phyloP scores from a whole-genome alignment of 53 echinoderm and acorn worm genomes.

The Arbacia lixula region DNA sequence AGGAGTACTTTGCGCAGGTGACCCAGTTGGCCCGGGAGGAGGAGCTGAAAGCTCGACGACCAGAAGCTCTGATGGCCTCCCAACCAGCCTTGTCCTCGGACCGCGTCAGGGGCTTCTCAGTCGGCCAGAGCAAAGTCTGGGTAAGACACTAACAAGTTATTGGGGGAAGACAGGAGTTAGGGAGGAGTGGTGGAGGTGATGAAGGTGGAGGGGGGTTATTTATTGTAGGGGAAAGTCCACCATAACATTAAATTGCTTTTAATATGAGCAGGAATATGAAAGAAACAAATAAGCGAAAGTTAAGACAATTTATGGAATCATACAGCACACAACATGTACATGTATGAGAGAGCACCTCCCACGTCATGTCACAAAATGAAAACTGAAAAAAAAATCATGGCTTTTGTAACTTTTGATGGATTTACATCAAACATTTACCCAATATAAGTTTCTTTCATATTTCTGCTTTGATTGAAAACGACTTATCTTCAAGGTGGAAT shows the following conservation, averaged over 20 bases:
- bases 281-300: neutral
- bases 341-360: too few relatives aligned
- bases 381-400: too few relatives aligned
- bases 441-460: too few relatives aligned
- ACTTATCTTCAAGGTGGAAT: too few relatives aligned
- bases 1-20: conserved; percentile 88
- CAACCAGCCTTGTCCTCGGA: conserved; percentile 71
- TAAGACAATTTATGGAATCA: too few relatives aligned
- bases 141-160: conserved; percentile 43
- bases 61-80: conserved; percentile 68
- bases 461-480: too few relatives aligned
- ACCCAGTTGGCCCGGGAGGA: conserved; percentile 64
- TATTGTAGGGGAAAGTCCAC: too few relatives aligned
- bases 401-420: too few relatives aligned
- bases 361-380: too few relatives aligned
- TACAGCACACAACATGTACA: too few relatives aligned
- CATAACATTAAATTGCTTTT: too few relatives aligned
- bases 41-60: conserved; percentile 44
- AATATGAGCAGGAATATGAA: neutral
- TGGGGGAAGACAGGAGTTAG: neutral
- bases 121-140: conserved; percentile 86
- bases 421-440: too few relatives aligned
- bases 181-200: neutral
- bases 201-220: neutral
- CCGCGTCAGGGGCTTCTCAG: conserved; percentile 73